These are phyloP conservation scores for Mionectes olivaceus DNA, from an alignment of 2,797 vertebrate species.

Conservation along the genomic window DNA sequence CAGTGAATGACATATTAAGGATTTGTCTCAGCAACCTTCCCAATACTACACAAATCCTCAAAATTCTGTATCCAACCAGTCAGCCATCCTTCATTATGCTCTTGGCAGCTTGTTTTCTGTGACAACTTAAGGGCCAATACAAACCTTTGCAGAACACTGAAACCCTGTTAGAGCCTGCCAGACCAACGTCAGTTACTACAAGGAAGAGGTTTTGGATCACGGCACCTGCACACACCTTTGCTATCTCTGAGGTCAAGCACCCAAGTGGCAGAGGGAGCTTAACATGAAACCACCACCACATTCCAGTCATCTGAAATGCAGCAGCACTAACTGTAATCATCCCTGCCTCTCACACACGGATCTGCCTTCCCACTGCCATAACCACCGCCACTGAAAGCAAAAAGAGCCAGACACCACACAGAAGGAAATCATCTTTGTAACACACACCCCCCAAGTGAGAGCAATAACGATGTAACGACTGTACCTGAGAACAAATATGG, in stretches of 20 bases:
- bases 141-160: neutral
- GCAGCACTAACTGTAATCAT: accelerated
- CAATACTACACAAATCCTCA: neutral
- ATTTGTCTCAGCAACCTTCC: neutral
- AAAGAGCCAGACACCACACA: accelerated
- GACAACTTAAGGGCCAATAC: neutral
- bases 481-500: neutral
- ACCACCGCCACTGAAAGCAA: neutral
- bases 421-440: neutral
- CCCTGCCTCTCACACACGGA: neutral
- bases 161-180: neutral
- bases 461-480: neutral
- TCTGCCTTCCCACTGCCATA: neutral
- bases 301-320: neutral
- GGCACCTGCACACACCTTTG: neutral
- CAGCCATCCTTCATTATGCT: neutral
- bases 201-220: neutral
- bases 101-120: neutral
- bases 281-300: neutral
- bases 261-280: neutral
- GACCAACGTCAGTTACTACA: neutral
- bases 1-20: neutral
- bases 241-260: neutral
- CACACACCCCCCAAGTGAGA: neutral
- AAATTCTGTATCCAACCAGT: neutral